Evolutionary conservation across 2,113 vertebrate genomes (phyloP).

Genomic region (Trematomus loennbergii): DNA sequence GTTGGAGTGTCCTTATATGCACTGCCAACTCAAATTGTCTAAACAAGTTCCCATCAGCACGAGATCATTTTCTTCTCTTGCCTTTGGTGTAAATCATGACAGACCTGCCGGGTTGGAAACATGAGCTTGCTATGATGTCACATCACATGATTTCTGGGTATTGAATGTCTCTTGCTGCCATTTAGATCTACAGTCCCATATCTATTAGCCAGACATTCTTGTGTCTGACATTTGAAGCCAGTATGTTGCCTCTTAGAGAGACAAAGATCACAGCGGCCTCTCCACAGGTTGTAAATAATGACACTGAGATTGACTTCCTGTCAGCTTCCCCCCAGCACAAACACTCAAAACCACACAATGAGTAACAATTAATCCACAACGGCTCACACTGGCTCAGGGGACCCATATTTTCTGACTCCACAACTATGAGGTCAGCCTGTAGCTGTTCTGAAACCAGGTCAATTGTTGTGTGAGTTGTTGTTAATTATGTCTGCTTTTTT

Average conservation of each 20-base stretch:
- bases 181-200: neutral
- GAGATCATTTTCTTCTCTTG: neutral
- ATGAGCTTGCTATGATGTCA: neutral
- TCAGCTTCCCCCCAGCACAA: conserved; percentile 48
- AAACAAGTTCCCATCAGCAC: neutral
- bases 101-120: neutral
- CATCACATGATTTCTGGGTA: neutral
- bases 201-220: neutral
- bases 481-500: conserved; percentile 11
- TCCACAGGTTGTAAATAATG: conserved; percentile 50
- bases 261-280: conserved; percentile 36
- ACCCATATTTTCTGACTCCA: conserved; percentile 44
- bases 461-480: conserved; percentile 23
- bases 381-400: conserved; percentile 34
- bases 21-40: neutral
- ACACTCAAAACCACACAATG: conserved; percentile 56
- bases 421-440: conserved; percentile 41
- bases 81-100: neutral
- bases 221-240: conserved; percentile 33
- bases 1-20: neutral
- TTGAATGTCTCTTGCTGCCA: neutral
- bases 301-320: conserved; percentile 62
- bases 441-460: conserved; percentile 43
- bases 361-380: conserved; percentile 52
- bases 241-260: conserved; percentile 30